These are phyloP conservation scores for Xyrichtys novacula DNA, from an alignment of 2,797 vertebrate genomes.

Conservation along the genomic window DNA sequence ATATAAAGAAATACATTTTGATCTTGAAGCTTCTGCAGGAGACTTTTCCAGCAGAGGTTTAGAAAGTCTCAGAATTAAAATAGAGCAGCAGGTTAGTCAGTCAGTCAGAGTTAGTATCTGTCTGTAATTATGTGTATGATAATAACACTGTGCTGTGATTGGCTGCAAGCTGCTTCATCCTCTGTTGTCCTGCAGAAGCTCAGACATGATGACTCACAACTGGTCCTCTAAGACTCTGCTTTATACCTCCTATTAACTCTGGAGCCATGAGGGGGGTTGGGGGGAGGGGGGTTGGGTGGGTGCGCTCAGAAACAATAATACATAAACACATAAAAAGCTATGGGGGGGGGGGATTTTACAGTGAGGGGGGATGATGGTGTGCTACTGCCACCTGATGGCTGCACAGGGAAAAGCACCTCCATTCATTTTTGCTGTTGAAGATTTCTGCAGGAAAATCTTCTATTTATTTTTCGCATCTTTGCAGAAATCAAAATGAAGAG, in stretches of 20 bases:
- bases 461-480: no score
- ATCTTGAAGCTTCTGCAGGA: no score
- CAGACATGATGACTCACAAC: conserved; percentile 76
- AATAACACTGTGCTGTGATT: conserved; percentile 64
- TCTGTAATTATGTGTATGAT: conserved; percentile 70
- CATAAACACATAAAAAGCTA: conserved; percentile 14
- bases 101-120: no score
- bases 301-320: conserved; percentile 44
- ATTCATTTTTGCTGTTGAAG: no score
- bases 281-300: conserved; percentile 28
- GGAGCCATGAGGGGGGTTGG: conserved; percentile 40
- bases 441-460: no score
- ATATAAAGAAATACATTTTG: no score
- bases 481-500: no score
- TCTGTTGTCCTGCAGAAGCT: conserved; percentile 52
- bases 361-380: conserved; percentile 17
- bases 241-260: conserved; percentile 62
- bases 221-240: conserved; percentile 62
- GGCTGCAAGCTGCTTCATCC: conserved; percentile 61
- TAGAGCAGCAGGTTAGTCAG: no score
- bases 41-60: no score
- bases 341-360: background rate
- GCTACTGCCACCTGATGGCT: conserved; percentile 81
- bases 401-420: background rate
- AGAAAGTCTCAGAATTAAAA: no score